Base-by-base conservation (phyloP, 2,888 invertebrate species). In the Callyntrura guangdongensis region DNA sequence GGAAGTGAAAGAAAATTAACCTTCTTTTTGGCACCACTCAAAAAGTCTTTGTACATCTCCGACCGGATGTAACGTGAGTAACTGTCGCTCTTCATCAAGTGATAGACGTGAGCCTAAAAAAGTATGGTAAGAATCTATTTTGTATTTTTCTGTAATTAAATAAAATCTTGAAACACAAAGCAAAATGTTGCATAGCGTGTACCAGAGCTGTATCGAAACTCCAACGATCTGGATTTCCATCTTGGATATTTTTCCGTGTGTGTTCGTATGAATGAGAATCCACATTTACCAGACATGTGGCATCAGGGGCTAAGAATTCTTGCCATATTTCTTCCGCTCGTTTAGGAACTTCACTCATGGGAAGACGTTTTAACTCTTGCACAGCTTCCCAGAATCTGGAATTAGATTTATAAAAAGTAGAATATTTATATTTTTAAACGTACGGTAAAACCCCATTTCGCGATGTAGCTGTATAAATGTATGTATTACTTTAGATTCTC, bases 81-180 rank as follows among this genome's bases (percentile, higher is more conserved):
- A 95, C 99, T 99, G 95, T 99, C 99, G 93, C 98, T 99, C 95
- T 99, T 99, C 99, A 99, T 99, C 94, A 99, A 96, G 95, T 99
- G 99, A 95, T 99, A 99, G 59, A 99, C 99, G 95, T 99, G 99
- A 8, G 99, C 98, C 98, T 99, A 96, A 12, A 95, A 95, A 94
- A 36, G 90, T 20, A 49, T n/a, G 11, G 17, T 0, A 17, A 9
- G 36, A 20, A 83, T 36, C 36, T 36, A 36, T 36, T 36, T 6
- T 36, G 36, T 36, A 36, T 36, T 4, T 36, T 2, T 36, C 2
- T 36, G 3, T 36, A 4, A 36, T 4, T 36, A 36, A 53, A n/a
- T 3, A 79, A 17, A n/a, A n/a, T n/a, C n/a, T n/a, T n/a, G n/a
- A n/a, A n/a, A n/a, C n/a, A n/a, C n/a, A n/a, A n/a, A n/a, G n/a